Base-by-base conservation (phyloP, 1,140 invertebrate species). In the Xylocopa sonorina region DNA sequence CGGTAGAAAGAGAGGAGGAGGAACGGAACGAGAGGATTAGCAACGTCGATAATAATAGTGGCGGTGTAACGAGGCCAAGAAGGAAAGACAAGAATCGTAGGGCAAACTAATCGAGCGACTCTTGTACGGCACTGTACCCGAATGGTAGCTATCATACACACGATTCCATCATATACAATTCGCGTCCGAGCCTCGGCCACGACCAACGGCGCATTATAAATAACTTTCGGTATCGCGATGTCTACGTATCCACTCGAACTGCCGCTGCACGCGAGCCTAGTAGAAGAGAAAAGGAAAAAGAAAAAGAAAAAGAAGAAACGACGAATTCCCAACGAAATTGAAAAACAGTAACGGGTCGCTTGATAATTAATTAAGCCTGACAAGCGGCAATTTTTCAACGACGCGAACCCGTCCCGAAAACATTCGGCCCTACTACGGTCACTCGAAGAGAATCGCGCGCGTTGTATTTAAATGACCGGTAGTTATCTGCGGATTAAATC, bases 191-290 rank as follows among this genome's bases (percentile, higher is more conserved):
- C 67, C 80, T 71, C 79, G 55, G 29, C 81, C 71, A 83, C 81
- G 77, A 86, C 73, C 85, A 67, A 80, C 67, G 64, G 58, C 48
- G 85, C 78, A 87, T 87, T 87, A 87, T 87, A 87, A 87, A 87
- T 87, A 87, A 87, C 85, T 87, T 81, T 87, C 60, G 60, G 82
- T 86, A 85, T 80, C 85, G 64, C 75, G 78, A 82, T 82, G 81
- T 87, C n/a, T n/a, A n/a, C n/a, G 78, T 81, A 84, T 72, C 85
- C 78, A 78, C 81, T 86, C 60, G 43, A 66, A 82, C n/a, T n/a
- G n/a, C n/a, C n/a, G 53, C 63, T 62, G 50, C 43, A 50, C 48
- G 29, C 75, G 79, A n/a, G 50, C 46, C 55, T 29, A 18, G 50
- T 9, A 38, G 9, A 38, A 38, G 9, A 38, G 9, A 38, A 38